Base-by-base conservation (phyloP, 2,797 vertebrate species). In the Anableps anableps region DNA sequence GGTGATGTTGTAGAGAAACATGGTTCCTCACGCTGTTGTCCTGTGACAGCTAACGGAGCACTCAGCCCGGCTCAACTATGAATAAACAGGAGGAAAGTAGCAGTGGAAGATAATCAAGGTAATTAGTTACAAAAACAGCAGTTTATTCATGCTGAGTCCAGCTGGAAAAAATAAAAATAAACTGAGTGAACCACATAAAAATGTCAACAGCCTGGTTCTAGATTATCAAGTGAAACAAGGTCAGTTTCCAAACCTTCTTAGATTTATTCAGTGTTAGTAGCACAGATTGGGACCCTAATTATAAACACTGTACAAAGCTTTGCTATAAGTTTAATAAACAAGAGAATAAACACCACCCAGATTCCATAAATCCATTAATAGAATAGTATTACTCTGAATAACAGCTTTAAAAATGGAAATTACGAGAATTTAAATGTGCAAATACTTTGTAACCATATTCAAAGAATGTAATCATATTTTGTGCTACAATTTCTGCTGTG, bases 1-100 rank as follows among this genome's bases (percentile, higher is more conserved):
- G 0, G 99, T 99, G 86, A 99, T 89, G 89, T 99, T 99, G 94
- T 99, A 99, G 26, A 99, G 96, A 93, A 99, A 99, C 98, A 99
- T 99, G 92, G 58, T 79, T 93, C 83, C 11, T 81, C 11, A 86
- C 31, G 71, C 55, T 74, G 77, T 84, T 84, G 74, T 91, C 87
- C 73, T 83, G 86, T 89, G 80, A 86, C 83, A 78, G 82, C 82
- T 83, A 75, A 90, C 74, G 72, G 82, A 88, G 85, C 47, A 29
- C 77, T 68, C 38, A 53, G 4, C 62, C 83, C 80, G 72, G 83
- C 90, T 93, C 89, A 80, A 53, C 91, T 93, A 64, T 0, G 60
- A 13, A 26, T 1, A 29, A 31, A 51, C 3, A 2, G 16, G 11
- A 7, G 31, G 0, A 55, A 85, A 75, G n/a, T 47, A 53, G 34